Evolutionary conservation across 1,140 invertebrate species (phyloP), one percentile per base, ranked within the genome.

Genomic region (Plodia interpunctella): DNA sequence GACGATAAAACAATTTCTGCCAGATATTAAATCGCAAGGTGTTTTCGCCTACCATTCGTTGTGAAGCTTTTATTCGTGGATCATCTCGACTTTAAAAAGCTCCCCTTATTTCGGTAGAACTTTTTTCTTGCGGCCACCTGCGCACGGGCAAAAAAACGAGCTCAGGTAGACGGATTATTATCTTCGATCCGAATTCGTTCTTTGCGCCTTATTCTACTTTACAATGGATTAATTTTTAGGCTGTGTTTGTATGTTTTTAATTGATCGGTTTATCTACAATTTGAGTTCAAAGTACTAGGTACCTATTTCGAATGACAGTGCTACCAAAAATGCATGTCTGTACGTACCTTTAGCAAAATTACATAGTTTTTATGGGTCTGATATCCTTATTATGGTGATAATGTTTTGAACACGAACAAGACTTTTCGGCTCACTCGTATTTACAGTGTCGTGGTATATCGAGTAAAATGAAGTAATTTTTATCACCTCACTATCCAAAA

Each of bases 81-180:
- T 55, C 55, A 38, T 50, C 50, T 30, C 57, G 20, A 50, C n/a
- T 55, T 50, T 55, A 55, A 57, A 65, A 65, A 49, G 57, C 59
- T 63, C 68, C 54, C 64, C 52, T 59, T 49, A 44, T 57, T 59
- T 57, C 53, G 51, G 17, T 19, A 35, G 20, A 32, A 17, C 61
- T 44, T 59, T 70, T 70, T 66, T 62, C 44, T 18, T 56, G 5
- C 4, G 49, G 19, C 52, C 67, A 70, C 67, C 67, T 70, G 67
- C 67, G 55, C 55, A 9, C 15, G 32, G 21, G 18, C 32, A 55
- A 55, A 69, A 69, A 70, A 66, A 67, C 35, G 30, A 19, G 30
- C 49, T 55, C 67, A 63, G 67, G 67, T 63, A 65, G 53, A 55
- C 52, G 19, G 62, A 61, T 67, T 63, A 62, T 63, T 49, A 25